A percentile compares a stretch with the other conserved stretches of the same genome.
These are phyloP conservation scores for Colletes collaris DNA, from an alignment of 2,888 invertebrate species.

Conservation along the genomic window DNA sequence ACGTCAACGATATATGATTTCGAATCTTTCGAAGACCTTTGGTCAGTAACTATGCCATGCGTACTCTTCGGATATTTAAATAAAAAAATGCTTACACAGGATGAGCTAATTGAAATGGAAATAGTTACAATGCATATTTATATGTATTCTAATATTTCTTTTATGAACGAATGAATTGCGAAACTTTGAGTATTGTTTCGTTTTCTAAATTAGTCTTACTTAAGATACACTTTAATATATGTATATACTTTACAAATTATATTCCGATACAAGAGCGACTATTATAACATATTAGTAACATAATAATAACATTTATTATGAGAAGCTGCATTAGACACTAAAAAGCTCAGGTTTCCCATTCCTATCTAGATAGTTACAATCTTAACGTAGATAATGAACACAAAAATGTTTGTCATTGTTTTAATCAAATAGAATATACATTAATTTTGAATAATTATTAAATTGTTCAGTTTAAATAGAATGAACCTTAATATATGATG, in stretches of 20 bases:
- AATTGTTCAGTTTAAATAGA: too few species aligned
- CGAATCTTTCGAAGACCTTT: too few species aligned
- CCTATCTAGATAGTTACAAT: too few species aligned
- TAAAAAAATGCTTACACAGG: background rate
- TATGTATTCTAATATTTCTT: background rate
- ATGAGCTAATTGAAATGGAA: constrained; percentile 8
- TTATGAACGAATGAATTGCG: background rate
- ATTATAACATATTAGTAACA: background rate
- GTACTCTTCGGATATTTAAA: constrained; percentile 18
- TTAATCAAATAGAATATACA: too few species aligned
- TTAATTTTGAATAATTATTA: too few species aligned
- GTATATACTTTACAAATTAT: background rate
- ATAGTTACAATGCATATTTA: constrained; percentile 11
- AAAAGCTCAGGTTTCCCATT: too few species aligned
- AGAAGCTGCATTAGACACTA: too few species aligned
- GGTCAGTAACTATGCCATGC: constrained; percentile 14
- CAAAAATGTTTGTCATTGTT: too few species aligned
- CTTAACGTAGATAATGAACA: too few species aligned
- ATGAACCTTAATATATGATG: too few species aligned
- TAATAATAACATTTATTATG: background rate
- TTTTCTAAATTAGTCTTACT: constrained; percentile 19
- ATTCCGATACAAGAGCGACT: background rate
- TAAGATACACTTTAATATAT: constrained; percentile 3
- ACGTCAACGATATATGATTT: too few species aligned
- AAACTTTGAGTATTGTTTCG: background rate